These are phyloP conservation scores for Arctia plantaginis DNA, from an alignment of 2,888 invertebrate species.

Conservation along the genomic window DNA sequence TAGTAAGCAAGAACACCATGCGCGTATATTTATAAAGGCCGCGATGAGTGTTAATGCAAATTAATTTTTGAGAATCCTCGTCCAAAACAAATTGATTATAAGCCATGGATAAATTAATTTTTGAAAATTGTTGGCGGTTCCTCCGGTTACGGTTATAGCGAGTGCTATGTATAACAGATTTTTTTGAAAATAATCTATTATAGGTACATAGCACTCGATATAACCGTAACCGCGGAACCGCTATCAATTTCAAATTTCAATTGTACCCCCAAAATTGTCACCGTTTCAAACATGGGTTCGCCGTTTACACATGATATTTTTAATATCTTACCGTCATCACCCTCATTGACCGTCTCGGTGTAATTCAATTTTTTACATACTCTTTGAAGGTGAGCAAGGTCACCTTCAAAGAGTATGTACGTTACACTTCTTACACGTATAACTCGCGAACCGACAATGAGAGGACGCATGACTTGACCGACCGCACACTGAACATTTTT, in stretches of 20 bases:
- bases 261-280: neutral
- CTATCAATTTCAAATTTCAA: neutral
- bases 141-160: too few relatives aligned
- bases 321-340: neutral
- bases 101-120: neutral
- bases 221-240: neutral
- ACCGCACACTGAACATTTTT: constrained; percentile 8
- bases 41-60: neutral
- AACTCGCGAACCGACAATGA: neutral
- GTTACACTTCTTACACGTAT: constrained; percentile 6
- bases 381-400: neutral
- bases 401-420: too few relatives aligned
- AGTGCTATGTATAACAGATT: too few relatives aligned
- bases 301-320: neutral
- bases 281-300: neutral
- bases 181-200: neutral
- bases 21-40: neutral
- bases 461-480: constrained; percentile 2
- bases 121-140: neutral
- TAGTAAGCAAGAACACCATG: neutral
- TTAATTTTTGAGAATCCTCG: neutral
- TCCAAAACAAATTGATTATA: neutral
- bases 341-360: neutral
- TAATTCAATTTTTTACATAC: neutral
- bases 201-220: constrained; percentile 14